Evolutionary conservation across 2,797 vertebrate genomes (phyloP).

Genomic region (Cyprinodon diabolis): DNA sequence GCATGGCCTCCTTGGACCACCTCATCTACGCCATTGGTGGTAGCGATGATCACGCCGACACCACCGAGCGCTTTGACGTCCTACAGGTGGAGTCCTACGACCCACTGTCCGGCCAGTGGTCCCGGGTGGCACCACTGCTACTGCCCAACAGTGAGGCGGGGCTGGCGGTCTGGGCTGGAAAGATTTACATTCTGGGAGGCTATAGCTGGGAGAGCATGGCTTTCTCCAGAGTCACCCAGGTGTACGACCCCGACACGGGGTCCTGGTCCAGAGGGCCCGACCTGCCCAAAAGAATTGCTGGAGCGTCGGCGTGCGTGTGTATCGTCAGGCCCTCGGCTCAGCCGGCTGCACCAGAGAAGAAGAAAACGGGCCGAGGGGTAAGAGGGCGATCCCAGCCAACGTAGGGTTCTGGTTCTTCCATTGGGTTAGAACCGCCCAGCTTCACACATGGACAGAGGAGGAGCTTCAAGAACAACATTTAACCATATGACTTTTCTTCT

Average conservation of each 20-base stretch:
- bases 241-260: conserved; percentile 85
- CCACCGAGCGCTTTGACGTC: conserved; percentile 92
- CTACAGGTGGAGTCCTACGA: conserved; percentile 91
- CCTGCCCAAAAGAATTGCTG: conserved; percentile 89
- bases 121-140: conserved; percentile 83
- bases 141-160: conserved; percentile 93
- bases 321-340: conserved; percentile 72
- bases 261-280: conserved; percentile 87
- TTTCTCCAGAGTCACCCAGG: conserved; percentile 91
- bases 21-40: conserved; percentile 91
- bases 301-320: conserved; percentile 91
- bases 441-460: too few species aligned
- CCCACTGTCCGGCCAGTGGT: conserved; percentile 91
- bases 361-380: conserved; percentile 56
- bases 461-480: too few species aligned
- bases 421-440: neutral
- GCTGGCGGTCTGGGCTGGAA: conserved; percentile 85
- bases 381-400: conserved; percentile 42
- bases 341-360: conserved; percentile 67
- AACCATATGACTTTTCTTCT: too few species aligned
- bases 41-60: conserved; percentile 90
- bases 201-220: conserved; percentile 95
- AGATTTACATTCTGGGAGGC: conserved; percentile 92
- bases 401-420: conserved; percentile 10
- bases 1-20: conserved; percentile 91